These are phyloP conservation scores for Brienomyrus longianalis DNA, from an alignment of 2,113 vertebrate genomes.

Conservation along the genomic window DNA sequence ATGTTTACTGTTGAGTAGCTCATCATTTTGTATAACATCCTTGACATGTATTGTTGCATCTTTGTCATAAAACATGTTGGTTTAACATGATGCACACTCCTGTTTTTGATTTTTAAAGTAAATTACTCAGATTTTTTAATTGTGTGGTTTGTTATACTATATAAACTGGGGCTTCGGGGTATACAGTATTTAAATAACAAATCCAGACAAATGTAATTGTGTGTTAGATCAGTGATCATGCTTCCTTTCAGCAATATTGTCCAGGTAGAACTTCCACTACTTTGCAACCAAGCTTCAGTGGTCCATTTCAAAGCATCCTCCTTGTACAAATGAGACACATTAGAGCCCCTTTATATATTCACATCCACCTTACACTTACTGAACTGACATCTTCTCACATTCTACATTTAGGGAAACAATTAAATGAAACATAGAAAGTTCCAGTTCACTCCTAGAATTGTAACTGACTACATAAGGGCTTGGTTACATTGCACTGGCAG, in stretches of 20 bases:
- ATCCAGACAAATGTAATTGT: neutral
- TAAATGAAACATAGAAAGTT: neutral
- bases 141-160: neutral
- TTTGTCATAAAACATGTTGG: neutral
- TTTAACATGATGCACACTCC: neutral
- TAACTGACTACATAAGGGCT: neutral
- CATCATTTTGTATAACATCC: neutral
- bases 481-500: neutral
- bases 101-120: no score
- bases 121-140: no score
- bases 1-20: neutral
- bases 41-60: neutral
- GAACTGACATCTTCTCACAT: neutral
- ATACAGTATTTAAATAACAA: no score
- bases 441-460: neutral
- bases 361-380: neutral
- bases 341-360: neutral
- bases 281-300: neutral
- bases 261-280: neutral
- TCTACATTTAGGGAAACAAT: neutral
- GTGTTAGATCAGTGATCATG: neutral
- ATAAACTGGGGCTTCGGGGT: neutral
- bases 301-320: neutral
- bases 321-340: neutral
- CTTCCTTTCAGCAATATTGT: neutral